phyloP scores from a whole-genome alignment of 1,140 invertebrate genomes.

The Drosophila seguyi region DNA sequence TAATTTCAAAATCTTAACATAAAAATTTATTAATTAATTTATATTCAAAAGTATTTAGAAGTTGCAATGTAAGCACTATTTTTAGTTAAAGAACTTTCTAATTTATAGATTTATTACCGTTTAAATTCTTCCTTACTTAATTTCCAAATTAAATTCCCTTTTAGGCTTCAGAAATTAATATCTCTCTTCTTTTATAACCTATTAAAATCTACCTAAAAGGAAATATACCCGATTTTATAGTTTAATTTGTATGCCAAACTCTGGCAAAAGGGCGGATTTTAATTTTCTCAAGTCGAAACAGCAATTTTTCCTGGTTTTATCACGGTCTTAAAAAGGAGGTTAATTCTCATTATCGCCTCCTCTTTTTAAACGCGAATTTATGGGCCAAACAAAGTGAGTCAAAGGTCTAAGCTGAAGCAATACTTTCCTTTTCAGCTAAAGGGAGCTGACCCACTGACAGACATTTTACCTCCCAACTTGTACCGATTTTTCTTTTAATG shows the following conservation, averaged over 20 bases:
- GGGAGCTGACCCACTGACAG: conserved; percentile 41
- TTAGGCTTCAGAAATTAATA: background rate
- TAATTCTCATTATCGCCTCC: conserved; percentile 14
- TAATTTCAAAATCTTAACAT: too few species aligned
- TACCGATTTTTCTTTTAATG: conserved; percentile 31
- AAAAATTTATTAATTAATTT: too few species aligned
- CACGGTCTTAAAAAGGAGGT: background rate
- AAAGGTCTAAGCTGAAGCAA: background rate
- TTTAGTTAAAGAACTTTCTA: too few species aligned
- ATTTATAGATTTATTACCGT: background rate
- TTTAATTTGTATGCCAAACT: background rate
- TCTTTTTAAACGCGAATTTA: conserved; percentile 14
- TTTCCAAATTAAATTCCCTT: background rate
- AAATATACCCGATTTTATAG: background rate
- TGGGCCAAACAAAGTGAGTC: conserved; percentile 24
- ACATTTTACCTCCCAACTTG: background rate
- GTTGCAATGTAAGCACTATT: too few species aligned
- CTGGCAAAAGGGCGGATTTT: background rate
- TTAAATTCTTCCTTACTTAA: background rate
- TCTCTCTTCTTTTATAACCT: background rate
- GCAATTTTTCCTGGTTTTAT: background rate
- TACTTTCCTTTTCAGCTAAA: conserved; percentile 39
- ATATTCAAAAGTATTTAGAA: too few species aligned
- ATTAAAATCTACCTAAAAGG: background rate
- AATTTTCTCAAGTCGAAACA: background rate